Conservation (phyloP, 2,113 vertebrate species). For the Macaca fascicularis region DNA sequence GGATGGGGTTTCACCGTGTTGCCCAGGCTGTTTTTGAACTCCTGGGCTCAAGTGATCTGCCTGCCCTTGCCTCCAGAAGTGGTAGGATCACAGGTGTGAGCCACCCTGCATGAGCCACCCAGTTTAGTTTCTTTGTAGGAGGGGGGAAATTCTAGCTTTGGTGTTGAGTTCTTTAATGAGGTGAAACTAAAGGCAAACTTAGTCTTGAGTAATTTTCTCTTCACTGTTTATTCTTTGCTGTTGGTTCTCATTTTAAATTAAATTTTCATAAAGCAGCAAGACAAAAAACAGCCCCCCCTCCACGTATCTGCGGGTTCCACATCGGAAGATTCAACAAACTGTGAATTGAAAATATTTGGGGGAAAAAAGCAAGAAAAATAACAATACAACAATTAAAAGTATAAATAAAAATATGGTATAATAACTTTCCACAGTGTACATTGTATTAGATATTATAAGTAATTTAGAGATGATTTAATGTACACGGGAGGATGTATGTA, state of each 20-base stretch:
- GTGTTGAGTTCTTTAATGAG: not conserved
- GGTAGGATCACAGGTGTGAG: no score
- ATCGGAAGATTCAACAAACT: not conserved
- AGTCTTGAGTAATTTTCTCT: not conserved
- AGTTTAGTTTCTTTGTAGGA: not conserved
- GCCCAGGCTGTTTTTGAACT: no score
- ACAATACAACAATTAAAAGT: not conserved
- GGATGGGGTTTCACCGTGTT: no score
- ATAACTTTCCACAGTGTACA: not conserved
- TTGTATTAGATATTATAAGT: not conserved
- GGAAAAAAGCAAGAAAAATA: not conserved
- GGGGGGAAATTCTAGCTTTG: slow-evolving; percentile 34
- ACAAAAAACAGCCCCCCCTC: not conserved
- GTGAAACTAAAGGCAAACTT: slow-evolving; percentile 1
- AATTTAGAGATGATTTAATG: not conserved
- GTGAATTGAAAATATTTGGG: not conserved
- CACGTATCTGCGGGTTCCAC: not conserved
- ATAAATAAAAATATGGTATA: not conserved
- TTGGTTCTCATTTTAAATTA: slow-evolving; percentile 44
- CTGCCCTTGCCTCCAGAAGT: no score
- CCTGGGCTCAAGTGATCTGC: no score
- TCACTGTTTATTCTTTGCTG: not conserved
- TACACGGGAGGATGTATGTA: not conserved
- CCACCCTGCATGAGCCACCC: not conserved
- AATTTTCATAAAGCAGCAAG: not conserved